Evolutionary conservation across 2,797 vertebrate genomes (phyloP).

Genomic region (Morelia viridis): DNA sequence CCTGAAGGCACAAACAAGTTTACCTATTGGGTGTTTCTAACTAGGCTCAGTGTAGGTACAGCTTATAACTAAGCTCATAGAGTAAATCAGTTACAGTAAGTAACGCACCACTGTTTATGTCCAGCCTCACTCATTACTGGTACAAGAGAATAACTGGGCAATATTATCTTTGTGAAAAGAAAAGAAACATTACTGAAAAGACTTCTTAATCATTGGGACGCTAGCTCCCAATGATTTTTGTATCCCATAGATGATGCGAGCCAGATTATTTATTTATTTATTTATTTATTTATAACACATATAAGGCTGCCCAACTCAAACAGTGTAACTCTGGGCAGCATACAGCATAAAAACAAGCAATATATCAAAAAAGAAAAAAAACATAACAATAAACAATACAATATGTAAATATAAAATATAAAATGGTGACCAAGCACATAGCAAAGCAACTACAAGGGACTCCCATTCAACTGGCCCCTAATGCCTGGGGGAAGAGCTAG

Average conservation of each 20-base stretch:
- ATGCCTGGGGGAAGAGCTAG: background rate
- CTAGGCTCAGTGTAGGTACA: background rate
- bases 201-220: background rate
- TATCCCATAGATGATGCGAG: too few relatives aligned
- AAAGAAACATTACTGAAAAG: background rate
- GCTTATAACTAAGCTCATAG: background rate
- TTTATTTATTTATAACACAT: too few relatives aligned
- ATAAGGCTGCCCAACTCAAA: background rate
- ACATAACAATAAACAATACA: background rate
- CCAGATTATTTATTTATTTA: background rate
- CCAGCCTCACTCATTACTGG: background rate
- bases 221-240: background rate
- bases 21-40: background rate
- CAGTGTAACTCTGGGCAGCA: background rate
- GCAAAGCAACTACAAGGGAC: background rate
- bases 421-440: background rate
- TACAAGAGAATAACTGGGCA: background rate
- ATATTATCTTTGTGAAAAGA: background rate
- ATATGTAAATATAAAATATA: background rate
- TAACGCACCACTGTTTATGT: background rate
- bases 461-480: background rate
- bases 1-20: background rate
- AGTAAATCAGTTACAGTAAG: background rate
- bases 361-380: background rate
- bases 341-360: background rate